These are phyloP conservation scores for Chaetophractus vellerosus DNA, from an alignment of 2,797 vertebrate genomes.

Conservation along the genomic window DNA sequence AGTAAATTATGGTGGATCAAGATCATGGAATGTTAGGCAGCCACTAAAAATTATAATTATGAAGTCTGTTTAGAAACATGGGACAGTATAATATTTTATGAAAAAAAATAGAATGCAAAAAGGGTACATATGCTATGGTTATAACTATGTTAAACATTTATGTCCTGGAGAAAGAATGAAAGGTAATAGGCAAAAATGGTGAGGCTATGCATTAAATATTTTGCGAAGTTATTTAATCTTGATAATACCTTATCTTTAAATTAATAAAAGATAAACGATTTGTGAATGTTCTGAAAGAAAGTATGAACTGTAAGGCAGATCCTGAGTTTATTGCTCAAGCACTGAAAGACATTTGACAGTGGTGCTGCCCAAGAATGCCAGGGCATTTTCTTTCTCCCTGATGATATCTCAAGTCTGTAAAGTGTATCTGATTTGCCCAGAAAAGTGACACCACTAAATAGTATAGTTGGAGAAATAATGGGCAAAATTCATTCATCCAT, in stretches of 20 bases:
- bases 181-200: neutral
- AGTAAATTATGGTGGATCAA: neutral
- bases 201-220: neutral
- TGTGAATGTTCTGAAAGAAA: constrained; percentile 11
- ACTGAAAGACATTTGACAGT: neutral
- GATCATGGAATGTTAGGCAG: neutral
- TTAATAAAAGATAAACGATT: neutral
- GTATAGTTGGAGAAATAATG: neutral
- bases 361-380: neutral
- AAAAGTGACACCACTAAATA: neutral
- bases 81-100: neutral
- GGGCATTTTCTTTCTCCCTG: neutral
- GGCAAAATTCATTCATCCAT: neutral
- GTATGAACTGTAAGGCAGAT: neutral
- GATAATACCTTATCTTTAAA: neutral
- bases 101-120: neutral
- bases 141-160: neutral
- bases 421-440: neutral
- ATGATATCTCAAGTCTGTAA: neutral
- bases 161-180: neutral
- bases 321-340: neutral
- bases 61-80: constrained; percentile 44
- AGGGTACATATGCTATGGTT: neutral
- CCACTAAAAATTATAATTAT: neutral
- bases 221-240: constrained; percentile 47